Base-by-base conservation (phyloP, 2,888 invertebrate species). In the Leptopilina myrica region DNA sequence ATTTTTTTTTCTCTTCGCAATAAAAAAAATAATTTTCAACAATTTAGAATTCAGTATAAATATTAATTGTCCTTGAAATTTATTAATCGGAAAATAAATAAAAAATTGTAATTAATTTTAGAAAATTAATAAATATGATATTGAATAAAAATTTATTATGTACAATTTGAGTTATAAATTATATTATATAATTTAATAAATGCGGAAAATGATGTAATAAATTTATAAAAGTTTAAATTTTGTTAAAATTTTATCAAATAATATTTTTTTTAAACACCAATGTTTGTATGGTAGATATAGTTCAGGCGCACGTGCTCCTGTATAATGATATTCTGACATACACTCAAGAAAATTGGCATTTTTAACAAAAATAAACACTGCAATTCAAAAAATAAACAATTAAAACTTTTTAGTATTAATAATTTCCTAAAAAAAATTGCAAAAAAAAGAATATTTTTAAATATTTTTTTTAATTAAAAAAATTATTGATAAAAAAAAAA, bases 51-150 rank as follows among this genome's bases (percentile, higher is more conserved):
- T 46, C 11, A 46, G 20, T 46, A 67, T 14, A 9, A 43, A 14
- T 56, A 33, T 73, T 53, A 33, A 33, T 33, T 33, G 69, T 14
- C 14, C 26, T 20, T 69, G 53, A 12, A 14, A 33, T 56, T 20
- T 73, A 56, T 53, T 14, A 56, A 33, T 11, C 26, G 33, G 53
- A n/a, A 33, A 73, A 33, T 14, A n/a, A 59, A 59, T 59, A 20
- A 33, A 73, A 6, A 73, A 73, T 26, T 73, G 33, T 73, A 73
- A 73, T 56, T 33, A 73, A 56, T 12, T 33, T 33, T 73, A 33
- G 7, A 46, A 6, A 46, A 9, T 67, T 43, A 46, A 5, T 59
- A 59, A 12, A 59, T 11, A n/a, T n/a, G n/a, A n/a, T 59, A 6
- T 59, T 6, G 6, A 6, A n/a, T 12, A 59, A 15, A 59, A 59